A percentile compares a stretch with the other conserved stretches of the same genome.
These are phyloP conservation scores for Hirtodrosophila duncani DNA, from an alignment of 2,888 invertebrate genomes.

Conservation along the genomic window DNA sequence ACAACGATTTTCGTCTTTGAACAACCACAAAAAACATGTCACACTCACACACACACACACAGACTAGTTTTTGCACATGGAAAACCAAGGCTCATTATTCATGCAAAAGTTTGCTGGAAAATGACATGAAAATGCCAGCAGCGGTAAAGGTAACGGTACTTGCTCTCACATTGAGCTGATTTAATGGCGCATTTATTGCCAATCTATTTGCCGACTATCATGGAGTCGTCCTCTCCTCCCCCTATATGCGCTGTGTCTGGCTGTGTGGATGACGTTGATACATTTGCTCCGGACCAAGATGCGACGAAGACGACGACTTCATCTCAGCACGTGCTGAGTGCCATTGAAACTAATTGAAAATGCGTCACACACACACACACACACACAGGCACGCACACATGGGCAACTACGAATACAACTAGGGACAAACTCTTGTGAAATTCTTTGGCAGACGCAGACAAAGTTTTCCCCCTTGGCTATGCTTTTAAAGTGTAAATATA, in stretches of 20 bases:
- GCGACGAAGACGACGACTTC: conserved; percentile 13
- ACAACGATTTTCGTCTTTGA: no score
- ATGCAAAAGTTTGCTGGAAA: conserved; percentile 44
- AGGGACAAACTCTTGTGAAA: conserved; percentile 27
- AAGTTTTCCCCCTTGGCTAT: conserved; percentile 49
- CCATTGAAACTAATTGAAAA: conserved; percentile 66
- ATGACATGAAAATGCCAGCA: no score
- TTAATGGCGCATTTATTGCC: conserved; percentile 64
- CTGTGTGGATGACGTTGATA: conserved; percentile 51
- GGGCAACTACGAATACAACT: background rate
- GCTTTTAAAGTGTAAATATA: conserved; percentile 51
- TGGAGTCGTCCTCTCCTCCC: background rate
- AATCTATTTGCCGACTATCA: conserved; percentile 61
- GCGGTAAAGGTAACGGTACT: no score
- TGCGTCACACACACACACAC: conserved; percentile 37
- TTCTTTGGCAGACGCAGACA: conserved; percentile 57
- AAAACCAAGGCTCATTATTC: conserved; percentile 35
- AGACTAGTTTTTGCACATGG: background rate
- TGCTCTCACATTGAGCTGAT: conserved; percentile 39
- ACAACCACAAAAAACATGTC: no score
- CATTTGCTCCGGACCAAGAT: conserved; percentile 48
- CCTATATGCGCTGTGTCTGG: background rate
- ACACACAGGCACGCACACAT: background rate
- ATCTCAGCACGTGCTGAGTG: conserved; percentile 48
- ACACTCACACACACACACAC: background rate